Conservation (phyloP, 2,888 invertebrate species). For the Eilema griseolum region DNA sequence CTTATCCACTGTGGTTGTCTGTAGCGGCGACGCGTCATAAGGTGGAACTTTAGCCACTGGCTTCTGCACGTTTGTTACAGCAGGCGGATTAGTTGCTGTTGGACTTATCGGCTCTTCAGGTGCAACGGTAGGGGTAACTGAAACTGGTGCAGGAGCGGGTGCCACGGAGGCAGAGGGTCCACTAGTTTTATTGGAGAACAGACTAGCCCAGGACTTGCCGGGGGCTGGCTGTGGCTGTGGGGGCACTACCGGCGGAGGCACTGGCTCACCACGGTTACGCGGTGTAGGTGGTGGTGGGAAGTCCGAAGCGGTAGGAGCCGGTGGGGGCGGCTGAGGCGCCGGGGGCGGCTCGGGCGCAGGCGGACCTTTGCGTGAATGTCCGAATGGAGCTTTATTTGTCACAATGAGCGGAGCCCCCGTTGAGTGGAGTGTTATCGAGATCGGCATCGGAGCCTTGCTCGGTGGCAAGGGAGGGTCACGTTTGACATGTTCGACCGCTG, state of each 20-base stretch:
- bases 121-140: slow-evolving; percentile 54
- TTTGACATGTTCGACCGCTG: slow-evolving; percentile 66
- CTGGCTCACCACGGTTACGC: slow-evolving; percentile 73
- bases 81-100: slow-evolving; percentile 61
- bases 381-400: slow-evolving; percentile 81
- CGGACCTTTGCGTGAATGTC: slow-evolving; percentile 74
- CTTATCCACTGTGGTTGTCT: slow-evolving; percentile 67
- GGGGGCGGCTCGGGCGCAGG: slow-evolving; percentile 70
- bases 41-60: slow-evolving; percentile 89
- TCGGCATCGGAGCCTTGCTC: slow-evolving; percentile 82
- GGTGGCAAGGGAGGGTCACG: slow-evolving; percentile 77
- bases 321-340: slow-evolving; percentile 77
- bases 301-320: slow-evolving; percentile 83
- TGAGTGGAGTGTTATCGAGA: slow-evolving; percentile 80
- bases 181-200: slow-evolving; percentile 84
- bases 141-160: slow-evolving; percentile 42
- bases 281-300: slow-evolving; percentile 84
- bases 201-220: slow-evolving; percentile 89
- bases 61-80: slow-evolving; percentile 74
- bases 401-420: slow-evolving; percentile 83
- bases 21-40: slow-evolving; percentile 83
- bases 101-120: slow-evolving; percentile 74
- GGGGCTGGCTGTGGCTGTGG: slow-evolving; percentile 78
- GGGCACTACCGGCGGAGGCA: slow-evolving; percentile 65
- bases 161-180: slow-evolving; percentile 51